Evolutionary conservation across 1,140 invertebrate genomes (phyloP).

Genomic region (Drosophila albomicans): DNA sequence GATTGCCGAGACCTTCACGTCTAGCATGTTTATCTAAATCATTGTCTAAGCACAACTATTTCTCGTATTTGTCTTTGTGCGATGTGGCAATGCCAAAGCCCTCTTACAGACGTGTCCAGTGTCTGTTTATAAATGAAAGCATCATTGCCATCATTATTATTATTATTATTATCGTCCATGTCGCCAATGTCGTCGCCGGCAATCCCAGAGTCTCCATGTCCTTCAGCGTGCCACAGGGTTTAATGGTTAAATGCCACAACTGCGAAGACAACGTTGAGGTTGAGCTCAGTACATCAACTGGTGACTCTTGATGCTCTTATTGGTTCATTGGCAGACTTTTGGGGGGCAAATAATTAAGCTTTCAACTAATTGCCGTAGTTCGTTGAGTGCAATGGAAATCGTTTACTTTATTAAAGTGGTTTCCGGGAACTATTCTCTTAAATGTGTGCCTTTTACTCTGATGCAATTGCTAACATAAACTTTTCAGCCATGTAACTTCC

Average conservation of each 20-base stretch:
- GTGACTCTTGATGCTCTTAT: conserved; percentile 51
- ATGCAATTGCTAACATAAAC: conserved; percentile 38
- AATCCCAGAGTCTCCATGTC: not conserved
- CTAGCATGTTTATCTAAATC: conserved; percentile 42
- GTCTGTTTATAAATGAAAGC: conserved; percentile 45
- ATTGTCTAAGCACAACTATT: conserved; percentile 38
- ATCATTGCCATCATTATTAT: conserved; percentile 53
- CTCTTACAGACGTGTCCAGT: conserved; percentile 20
- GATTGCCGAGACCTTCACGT: conserved; percentile 13
- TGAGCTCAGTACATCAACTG: conserved; percentile 9
- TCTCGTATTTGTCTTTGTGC: conserved; percentile 31
- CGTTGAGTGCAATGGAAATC: not conserved
- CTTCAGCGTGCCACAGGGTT: conserved; percentile 39
- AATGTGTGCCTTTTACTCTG: not conserved
- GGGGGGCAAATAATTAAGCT: conserved; percentile 12
- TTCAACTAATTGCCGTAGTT: conserved; percentile 41
- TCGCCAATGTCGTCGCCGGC: conserved; percentile 9
- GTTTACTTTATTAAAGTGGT: no score
- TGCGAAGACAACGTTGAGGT: conserved; percentile 1
- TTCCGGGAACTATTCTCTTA: not conserved
- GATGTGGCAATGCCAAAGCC: not conserved
- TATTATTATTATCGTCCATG: conserved; percentile 37
- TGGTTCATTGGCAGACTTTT: conserved; percentile 52
- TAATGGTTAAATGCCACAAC: conserved; percentile 39
- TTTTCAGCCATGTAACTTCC: conserved; percentile 33